Conservation (phyloP, 1,140 invertebrate species). For the Andrena cerasifolii region DNA sequence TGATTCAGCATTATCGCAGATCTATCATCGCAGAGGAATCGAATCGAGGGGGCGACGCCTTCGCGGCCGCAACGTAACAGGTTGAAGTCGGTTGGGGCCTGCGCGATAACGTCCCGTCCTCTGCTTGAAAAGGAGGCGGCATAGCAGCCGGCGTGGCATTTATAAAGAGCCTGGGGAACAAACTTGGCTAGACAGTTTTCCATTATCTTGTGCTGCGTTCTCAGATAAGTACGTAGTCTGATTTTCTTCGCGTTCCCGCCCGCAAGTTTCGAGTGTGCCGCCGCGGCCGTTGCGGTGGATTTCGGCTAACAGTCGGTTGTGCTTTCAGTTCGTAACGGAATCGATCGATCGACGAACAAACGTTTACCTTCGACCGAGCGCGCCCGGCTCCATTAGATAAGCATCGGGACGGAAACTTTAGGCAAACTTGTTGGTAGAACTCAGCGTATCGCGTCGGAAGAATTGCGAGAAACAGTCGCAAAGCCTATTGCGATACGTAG, state of each 20-base stretch:
- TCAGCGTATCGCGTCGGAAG: neutral
- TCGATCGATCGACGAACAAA: neutral
- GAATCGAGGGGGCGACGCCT: neutral
- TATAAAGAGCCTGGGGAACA: slow-evolving; percentile 42
- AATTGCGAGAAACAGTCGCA: neutral
- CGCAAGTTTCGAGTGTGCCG: neutral
- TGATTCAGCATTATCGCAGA: neutral
- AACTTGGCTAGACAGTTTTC: slow-evolving; percentile 35
- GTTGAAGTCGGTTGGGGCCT: neutral
- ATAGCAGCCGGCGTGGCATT: neutral
- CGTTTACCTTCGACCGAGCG: neutral
- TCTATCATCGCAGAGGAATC: neutral
- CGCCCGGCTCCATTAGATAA: neutral
- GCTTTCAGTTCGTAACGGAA: neutral
- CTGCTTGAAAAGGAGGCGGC: slow-evolving; percentile 10
- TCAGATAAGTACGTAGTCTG: neutral
- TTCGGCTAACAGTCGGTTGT: neutral
- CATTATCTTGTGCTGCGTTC: slow-evolving; percentile 35
- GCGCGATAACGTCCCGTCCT: slow-evolving; percentile 1
- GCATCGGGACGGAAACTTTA: neutral
- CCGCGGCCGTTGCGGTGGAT: neutral
- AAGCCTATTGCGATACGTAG: too few relatives aligned
- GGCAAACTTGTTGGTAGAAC: neutral
- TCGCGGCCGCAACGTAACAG: neutral
- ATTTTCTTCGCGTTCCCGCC: neutral